Conservation (phyloP, 1,140 invertebrate genomes). For the Drosophila saltans region DNA sequence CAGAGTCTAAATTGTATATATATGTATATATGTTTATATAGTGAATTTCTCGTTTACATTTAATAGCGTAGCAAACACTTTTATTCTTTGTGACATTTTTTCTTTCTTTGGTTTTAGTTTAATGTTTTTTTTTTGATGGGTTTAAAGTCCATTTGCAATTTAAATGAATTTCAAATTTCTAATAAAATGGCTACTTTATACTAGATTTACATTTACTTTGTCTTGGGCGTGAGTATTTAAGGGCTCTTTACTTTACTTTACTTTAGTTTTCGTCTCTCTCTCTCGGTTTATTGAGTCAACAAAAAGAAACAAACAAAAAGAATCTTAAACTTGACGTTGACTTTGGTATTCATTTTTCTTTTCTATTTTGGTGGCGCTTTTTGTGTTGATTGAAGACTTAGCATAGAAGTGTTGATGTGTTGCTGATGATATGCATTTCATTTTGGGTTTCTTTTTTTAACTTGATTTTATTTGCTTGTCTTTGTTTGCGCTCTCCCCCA, state of each 20-base stretch:
- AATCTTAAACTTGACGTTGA: constrained; percentile 35
- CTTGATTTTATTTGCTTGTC: constrained; percentile 62
- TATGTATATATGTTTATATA: background rate
- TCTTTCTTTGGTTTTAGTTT: constrained; percentile 12
- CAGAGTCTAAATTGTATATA: constrained; percentile 24
- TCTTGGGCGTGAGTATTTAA: constrained; percentile 64
- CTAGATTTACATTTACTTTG: constrained; percentile 38
- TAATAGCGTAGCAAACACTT: constrained; percentile 73
- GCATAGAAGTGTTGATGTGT: constrained; percentile 74
- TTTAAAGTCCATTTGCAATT: constrained; percentile 53
- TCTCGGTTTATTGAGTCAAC: background rate
- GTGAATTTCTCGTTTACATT: constrained; percentile 16
- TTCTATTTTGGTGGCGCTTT: constrained; percentile 26
- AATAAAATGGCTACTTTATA: constrained; percentile 22
- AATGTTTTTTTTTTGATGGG: constrained; percentile 50
- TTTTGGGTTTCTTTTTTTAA: constrained; percentile 29
- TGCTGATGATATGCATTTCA: constrained; percentile 73
- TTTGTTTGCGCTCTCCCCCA: constrained; percentile 27
- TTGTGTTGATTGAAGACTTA: constrained; percentile 73
- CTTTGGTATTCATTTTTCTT: constrained; percentile 13
- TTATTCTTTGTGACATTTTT: constrained; percentile 26
- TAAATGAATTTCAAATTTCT: constrained; percentile 35
- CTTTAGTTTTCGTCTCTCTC: constrained; percentile 18
- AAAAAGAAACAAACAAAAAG: constrained; percentile 33
- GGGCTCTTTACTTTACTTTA: constrained; percentile 55